These are phyloP conservation scores for Polietes domitor DNA, from an alignment of 2,888 invertebrate genomes.

Conservation along the genomic window DNA sequence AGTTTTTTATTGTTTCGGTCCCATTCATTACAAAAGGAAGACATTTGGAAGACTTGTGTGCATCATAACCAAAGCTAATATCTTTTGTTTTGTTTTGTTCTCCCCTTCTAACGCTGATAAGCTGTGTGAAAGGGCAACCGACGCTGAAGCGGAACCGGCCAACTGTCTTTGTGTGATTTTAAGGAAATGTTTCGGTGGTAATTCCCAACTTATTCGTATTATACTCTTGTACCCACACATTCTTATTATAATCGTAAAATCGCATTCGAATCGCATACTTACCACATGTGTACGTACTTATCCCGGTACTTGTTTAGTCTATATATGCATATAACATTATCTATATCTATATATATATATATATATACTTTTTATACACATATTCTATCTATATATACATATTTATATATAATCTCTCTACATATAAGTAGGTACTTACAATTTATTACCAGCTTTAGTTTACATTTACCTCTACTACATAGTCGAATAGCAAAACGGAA, in stretches of 20 bases:
- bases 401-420: not conserved
- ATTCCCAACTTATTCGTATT: slow-evolving; percentile 73
- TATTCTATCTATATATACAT: not conserved
- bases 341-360: not conserved
- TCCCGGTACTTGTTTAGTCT: not conserved
- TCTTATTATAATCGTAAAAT: not conserved
- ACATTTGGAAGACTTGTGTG: not conserved
- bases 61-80: not conserved
- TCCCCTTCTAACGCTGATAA: not conserved
- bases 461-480: no score
- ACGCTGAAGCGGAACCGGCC: slow-evolving; percentile 82
- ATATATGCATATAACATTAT: not conserved
- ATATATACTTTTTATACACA: not conserved
- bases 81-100: slow-evolving; percentile 7
- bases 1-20: slow-evolving; percentile 53
- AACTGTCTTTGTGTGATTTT: slow-evolving; percentile 88
- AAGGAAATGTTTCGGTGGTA: slow-evolving; percentile 86
- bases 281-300: not conserved
- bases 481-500: no score
- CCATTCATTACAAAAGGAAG: not conserved
- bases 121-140: slow-evolving; percentile 70
- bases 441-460: no score
- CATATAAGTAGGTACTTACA: not conserved
- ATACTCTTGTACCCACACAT: not conserved
- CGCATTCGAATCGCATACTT: not conserved